phyloP scores from a whole-genome alignment of 2,797 vertebrate species.

The Oreortyx pictus region DNA sequence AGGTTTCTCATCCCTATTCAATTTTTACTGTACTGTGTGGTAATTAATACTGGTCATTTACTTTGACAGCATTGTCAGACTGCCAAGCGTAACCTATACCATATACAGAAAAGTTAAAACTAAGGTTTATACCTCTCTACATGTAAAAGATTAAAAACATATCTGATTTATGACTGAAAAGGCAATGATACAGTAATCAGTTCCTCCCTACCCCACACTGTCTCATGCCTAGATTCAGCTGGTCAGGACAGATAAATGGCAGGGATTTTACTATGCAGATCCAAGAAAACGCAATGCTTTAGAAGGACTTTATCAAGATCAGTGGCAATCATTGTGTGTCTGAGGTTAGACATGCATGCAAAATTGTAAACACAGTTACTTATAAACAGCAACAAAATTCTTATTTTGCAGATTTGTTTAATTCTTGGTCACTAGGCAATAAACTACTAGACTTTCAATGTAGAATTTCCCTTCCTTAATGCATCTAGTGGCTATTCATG shows the following conservation, averaged over 20 bases:
- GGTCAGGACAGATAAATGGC: background rate
- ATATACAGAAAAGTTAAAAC: background rate
- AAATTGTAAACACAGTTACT: background rate
- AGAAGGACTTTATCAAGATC: background rate
- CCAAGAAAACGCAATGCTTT: background rate
- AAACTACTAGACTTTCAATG: background rate
- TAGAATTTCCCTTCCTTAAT: background rate
- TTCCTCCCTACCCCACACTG: background rate
- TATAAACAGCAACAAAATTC: background rate
- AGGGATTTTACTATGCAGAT: background rate
- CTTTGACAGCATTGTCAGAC: constrained; percentile 34
- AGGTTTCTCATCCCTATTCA: background rate
- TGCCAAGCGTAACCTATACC: constrained; percentile 1
- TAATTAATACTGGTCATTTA: constrained; percentile 45
- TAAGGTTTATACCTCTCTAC: background rate
- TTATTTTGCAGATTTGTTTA: background rate
- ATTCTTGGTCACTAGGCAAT: background rate
- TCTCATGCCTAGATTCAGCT: background rate
- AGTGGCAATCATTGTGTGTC: background rate
- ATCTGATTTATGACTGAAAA: background rate
- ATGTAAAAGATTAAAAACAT: background rate
- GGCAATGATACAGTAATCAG: background rate
- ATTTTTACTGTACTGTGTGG: constrained; percentile 20
- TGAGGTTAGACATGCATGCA: background rate
- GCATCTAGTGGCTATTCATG: background rate